Conservation (phyloP, 2,113 vertebrate species). For the Cottus gobio region DNA sequence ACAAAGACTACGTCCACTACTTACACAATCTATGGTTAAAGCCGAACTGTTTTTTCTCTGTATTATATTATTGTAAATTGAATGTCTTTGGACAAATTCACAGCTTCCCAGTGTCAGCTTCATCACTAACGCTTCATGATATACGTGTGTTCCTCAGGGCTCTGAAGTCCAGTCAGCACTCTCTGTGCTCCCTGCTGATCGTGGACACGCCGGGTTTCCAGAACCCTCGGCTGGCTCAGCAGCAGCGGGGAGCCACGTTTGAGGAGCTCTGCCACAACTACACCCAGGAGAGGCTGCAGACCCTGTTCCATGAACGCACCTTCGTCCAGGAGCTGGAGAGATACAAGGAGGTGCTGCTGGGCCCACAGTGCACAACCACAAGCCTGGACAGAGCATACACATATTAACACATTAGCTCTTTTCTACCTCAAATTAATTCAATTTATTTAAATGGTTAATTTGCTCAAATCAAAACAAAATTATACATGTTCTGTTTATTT, state of each 20-base stretch:
- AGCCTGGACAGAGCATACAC: not conserved
- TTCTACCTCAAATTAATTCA: not conserved
- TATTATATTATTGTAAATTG: not conserved
- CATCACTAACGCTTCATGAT: not conserved
- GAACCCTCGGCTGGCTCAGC: conserved; percentile 89
- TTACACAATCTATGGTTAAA: not conserved
- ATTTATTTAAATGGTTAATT: not conserved
- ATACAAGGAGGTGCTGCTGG: conserved; percentile 92
- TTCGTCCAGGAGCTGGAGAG: conserved; percentile 92
- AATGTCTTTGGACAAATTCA: not conserved
- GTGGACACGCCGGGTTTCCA: conserved; percentile 97
- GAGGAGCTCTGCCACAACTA: conserved; percentile 99
- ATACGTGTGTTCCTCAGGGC: conserved; percentile 81
- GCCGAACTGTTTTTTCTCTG: not conserved
- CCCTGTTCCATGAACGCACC: conserved; percentile 93
- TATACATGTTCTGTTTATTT: not conserved
- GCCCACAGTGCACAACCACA: not conserved
- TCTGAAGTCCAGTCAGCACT: conserved; percentile 96
- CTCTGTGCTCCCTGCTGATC: conserved; percentile 93
- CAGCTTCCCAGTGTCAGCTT: not conserved
- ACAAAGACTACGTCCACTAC: not conserved
- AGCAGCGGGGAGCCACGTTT: conserved; percentile 90
- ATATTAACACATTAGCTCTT: not conserved
- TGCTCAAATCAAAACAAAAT: not conserved
- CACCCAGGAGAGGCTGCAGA: conserved; percentile 94